Evolutionary conservation across 1,140 invertebrate species (phyloP).

Genomic region (Leptinotarsa undecemlineata): DNA sequence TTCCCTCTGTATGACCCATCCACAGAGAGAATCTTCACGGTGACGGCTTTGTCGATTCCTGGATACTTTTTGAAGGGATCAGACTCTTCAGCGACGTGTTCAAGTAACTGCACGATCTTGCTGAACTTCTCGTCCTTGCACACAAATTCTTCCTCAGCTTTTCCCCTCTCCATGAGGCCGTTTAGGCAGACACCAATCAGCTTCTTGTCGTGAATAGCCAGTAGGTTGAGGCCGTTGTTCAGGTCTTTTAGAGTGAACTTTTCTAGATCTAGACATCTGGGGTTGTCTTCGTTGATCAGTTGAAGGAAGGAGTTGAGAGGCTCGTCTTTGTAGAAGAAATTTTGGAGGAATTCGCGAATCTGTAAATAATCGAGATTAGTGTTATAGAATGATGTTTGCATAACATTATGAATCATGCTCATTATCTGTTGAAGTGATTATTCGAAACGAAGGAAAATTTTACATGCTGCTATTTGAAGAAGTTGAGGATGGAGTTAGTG

Average conservation of each 20-base stretch:
- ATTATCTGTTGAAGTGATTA: too few species aligned
- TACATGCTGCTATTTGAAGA: too few species aligned
- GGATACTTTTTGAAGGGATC: slow-evolving; percentile 63
- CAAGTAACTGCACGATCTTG: slow-evolving; percentile 65
- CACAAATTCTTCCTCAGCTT: slow-evolving; percentile 52
- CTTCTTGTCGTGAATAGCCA: slow-evolving; percentile 63
- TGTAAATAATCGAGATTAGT: neutral
- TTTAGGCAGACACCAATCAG: slow-evolving; percentile 63
- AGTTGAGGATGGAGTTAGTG: too few species aligned
- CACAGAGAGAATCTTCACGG: slow-evolving; percentile 69
- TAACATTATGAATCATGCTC: too few species aligned
- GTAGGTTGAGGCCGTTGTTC: slow-evolving; percentile 65
- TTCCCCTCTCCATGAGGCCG: slow-evolving; percentile 31
- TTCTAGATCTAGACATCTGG: slow-evolving; percentile 67
- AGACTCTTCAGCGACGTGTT: slow-evolving; percentile 62
- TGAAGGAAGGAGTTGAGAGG: slow-evolving; percentile 68
- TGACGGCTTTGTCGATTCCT: slow-evolving; percentile 61
- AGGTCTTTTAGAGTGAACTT: slow-evolving; percentile 65
- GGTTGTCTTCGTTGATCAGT: slow-evolving; percentile 64
- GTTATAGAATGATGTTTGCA: too few species aligned
- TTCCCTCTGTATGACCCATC: slow-evolving; percentile 67
- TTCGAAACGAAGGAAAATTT: too few species aligned
- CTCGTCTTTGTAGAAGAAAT: slow-evolving; percentile 75
- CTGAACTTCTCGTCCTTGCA: slow-evolving; percentile 65
- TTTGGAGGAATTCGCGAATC: slow-evolving; percentile 41